phyloP scores from a whole-genome alignment of 2,888 invertebrate genomes.

The Mythimna vitellina region DNA sequence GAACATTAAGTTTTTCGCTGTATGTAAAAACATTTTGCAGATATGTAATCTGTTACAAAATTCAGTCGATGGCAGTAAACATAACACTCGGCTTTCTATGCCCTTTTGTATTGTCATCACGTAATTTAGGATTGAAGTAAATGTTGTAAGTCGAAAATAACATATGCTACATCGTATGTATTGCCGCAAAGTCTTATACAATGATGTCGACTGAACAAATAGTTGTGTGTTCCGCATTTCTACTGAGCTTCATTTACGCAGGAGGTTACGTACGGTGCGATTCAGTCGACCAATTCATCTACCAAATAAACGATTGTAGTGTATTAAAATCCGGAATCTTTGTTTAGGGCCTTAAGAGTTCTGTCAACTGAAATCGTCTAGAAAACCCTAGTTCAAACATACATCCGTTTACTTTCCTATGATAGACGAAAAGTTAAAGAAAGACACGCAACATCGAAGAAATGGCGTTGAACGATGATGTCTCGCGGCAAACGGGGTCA shows the following conservation, averaged over 20 bases:
- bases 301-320: constrained; percentile 68
- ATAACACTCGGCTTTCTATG: constrained; percentile 71
- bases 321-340: constrained; percentile 41
- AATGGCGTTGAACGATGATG: constrained; percentile 64
- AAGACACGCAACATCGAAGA: constrained; percentile 64
- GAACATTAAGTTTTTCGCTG: background rate
- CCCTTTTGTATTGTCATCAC: constrained; percentile 86
- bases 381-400: constrained; percentile 6
- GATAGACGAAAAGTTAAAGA: constrained; percentile 45
- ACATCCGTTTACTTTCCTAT: constrained; percentile 44
- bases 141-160: constrained; percentile 89
- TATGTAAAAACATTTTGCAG: constrained; percentile 27
- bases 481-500: constrained; percentile 77
- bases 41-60: constrained; percentile 60
- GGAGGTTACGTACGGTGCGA: constrained; percentile 81
- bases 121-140: constrained; percentile 87
- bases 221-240: constrained; percentile 90
- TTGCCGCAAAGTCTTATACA: constrained; percentile 89
- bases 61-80: constrained; percentile 55
- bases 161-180: constrained; percentile 85
- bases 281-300: constrained; percentile 72
- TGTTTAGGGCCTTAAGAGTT: constrained; percentile 11
- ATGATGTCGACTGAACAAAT: constrained; percentile 89
- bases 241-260: constrained; percentile 88
- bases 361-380: constrained; percentile 1